Conservation (phyloP, 1,140 invertebrate genomes). For the Dendroctonus ponderosae region DNA sequence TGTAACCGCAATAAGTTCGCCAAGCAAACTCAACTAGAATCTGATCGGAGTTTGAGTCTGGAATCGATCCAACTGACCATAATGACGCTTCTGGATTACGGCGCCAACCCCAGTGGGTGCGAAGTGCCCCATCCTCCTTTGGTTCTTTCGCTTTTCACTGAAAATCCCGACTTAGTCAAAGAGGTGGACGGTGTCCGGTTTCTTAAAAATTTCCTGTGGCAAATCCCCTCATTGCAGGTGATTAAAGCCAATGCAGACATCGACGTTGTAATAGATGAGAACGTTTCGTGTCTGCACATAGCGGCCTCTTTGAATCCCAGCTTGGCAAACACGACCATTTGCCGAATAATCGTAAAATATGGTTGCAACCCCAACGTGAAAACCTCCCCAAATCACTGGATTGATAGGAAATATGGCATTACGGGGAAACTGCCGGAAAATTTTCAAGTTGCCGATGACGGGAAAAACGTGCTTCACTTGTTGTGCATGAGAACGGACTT, state of each 20-base stretch:
- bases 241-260: slow-evolving; percentile 14
- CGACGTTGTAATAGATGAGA: slow-evolving; percentile 3
- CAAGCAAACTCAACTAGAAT: slow-evolving; percentile 7
- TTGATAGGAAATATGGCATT: slow-evolving; percentile 30
- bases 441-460: slow-evolving; percentile 31
- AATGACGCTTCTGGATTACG: slow-evolving; percentile 49
- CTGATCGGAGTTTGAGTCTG: not conserved
- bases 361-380: slow-evolving; percentile 48
- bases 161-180: slow-evolving; percentile 47
- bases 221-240: not conserved
- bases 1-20: not conserved
- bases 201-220: not conserved
- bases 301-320: slow-evolving; percentile 45
- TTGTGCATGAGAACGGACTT: slow-evolving; percentile 44
- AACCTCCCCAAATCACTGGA: slow-evolving; percentile 39
- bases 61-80: slow-evolving; percentile 44
- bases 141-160: slow-evolving; percentile 50
- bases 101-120: slow-evolving; percentile 51
- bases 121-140: slow-evolving; percentile 53
- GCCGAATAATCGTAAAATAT: slow-evolving; percentile 48
- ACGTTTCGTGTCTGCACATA: slow-evolving; percentile 13
- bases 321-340: slow-evolving; percentile 47
- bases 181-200: slow-evolving; percentile 35
- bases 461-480: slow-evolving; percentile 45
- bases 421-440: slow-evolving; percentile 27